Conservation (phyloP, 1,140 invertebrate genomes). For the Drosophila pandora region DNA sequence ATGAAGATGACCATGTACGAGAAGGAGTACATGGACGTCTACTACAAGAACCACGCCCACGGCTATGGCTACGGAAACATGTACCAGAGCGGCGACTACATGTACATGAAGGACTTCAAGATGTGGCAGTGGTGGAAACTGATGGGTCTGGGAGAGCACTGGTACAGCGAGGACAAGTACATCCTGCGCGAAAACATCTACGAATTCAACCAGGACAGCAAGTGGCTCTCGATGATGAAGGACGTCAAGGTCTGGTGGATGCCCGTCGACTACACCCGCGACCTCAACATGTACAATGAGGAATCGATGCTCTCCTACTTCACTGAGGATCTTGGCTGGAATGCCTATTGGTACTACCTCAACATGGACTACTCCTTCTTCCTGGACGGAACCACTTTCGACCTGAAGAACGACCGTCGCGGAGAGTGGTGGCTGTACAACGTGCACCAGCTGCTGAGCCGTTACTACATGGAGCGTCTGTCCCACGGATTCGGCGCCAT, state of each 20-base stretch:
- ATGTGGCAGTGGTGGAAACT: slow-evolving; percentile 83
- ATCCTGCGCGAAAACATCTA: slow-evolving; percentile 74
- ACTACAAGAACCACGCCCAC: slow-evolving; percentile 87
- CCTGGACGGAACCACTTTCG: slow-evolving; percentile 85
- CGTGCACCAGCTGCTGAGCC: slow-evolving; percentile 86
- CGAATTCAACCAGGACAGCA: slow-evolving; percentile 64
- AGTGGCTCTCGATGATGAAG: slow-evolving; percentile 67
- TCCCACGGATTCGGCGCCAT: slow-evolving; percentile 87
- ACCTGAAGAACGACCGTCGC: slow-evolving; percentile 85
- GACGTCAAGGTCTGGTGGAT: slow-evolving; percentile 70
- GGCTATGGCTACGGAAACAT: slow-evolving; percentile 84
- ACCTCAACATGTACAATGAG: slow-evolving; percentile 85
- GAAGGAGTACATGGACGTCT: slow-evolving; percentile 86
- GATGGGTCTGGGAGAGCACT: slow-evolving; percentile 77
- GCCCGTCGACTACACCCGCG: slow-evolving; percentile 83
- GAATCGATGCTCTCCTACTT: slow-evolving; percentile 89
- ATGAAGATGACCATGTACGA: slow-evolving; percentile 77
- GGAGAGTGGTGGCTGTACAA: slow-evolving; percentile 86
- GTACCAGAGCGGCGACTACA: slow-evolving; percentile 61
- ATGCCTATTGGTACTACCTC: slow-evolving; percentile 89
- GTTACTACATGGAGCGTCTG: slow-evolving; percentile 88
- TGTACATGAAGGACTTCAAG: slow-evolving; percentile 81
- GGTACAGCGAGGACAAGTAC: slow-evolving; percentile 68
- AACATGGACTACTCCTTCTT: slow-evolving; percentile 88
- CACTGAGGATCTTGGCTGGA: slow-evolving; percentile 89